Percentiles rank a stretch among this genome's conserved stretches.
Conservation (phyloP, 1,140 invertebrate species). For the Elysia chlorotica region DNA sequence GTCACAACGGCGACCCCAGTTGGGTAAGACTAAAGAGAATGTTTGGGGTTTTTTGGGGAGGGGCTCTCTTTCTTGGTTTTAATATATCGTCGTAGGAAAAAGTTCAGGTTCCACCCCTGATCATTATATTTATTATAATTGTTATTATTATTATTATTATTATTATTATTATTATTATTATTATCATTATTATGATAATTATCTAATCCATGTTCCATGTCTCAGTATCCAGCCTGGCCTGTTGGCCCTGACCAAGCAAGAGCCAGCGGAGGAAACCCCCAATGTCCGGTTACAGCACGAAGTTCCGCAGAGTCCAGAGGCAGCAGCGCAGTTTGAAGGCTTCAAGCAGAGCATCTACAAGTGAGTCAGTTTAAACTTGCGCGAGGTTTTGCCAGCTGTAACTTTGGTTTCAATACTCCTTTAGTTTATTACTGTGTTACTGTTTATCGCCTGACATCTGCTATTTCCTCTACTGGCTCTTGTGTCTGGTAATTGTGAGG, state of each 20-base stretch:
- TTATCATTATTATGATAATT: background rate
- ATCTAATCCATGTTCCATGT: background rate
- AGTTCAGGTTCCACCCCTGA: background rate
- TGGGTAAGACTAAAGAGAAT: no score
- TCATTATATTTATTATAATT: background rate
- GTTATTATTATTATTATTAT: background rate
- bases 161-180: background rate
- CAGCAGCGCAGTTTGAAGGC: background rate
- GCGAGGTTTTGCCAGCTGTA: no score
- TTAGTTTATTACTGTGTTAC: no score
- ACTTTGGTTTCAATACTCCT: no score
- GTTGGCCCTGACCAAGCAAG: background rate
- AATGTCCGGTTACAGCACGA: background rate
- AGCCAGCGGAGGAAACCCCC: background rate
- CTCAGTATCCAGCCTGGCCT: constrained; percentile 7
- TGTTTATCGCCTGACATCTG: no score
- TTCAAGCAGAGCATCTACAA: constrained; percentile 18
- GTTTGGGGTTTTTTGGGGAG: no score
- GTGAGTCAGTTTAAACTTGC: no score
- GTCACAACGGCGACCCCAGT: no score
- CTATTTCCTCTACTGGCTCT: no score
- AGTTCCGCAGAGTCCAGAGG: background rate
- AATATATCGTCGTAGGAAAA: background rate
- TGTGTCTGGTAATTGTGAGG: no score
- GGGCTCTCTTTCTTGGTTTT: no score